Percentiles rank a stretch among this genome's conserved stretches.
These are phyloP conservation scores for Ahaetulla prasina DNA, from an alignment of 2,113 vertebrate genomes.

Conservation along the genomic window DNA sequence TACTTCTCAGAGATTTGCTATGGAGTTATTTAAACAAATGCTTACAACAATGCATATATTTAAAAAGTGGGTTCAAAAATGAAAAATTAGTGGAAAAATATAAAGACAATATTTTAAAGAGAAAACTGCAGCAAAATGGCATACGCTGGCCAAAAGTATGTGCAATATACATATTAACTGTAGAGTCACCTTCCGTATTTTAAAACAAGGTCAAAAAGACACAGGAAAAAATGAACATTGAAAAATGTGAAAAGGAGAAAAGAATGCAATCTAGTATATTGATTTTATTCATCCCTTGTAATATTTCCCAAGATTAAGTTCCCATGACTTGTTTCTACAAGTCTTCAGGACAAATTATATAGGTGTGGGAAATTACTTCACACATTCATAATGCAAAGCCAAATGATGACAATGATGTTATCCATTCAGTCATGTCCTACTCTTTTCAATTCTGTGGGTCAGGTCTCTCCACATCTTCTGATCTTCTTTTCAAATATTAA, in stretches of 20 bases:
- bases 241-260: background rate
- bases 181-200: background rate
- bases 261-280: background rate
- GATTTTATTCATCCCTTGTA: background rate
- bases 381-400: background rate
- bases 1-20: background rate
- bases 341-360: background rate
- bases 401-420: background rate
- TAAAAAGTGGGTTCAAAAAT: background rate
- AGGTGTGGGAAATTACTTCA: background rate
- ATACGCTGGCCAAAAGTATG: background rate
- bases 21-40: background rate
- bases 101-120: background rate
- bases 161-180: background rate
- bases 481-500: background rate
- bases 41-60: background rate
- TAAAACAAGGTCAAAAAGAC: background rate
- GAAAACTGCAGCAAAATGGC: background rate
- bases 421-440: background rate
- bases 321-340: background rate
- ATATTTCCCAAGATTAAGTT: background rate
- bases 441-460: background rate
- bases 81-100: background rate
- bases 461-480: background rate
- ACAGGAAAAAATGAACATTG: background rate